A percentile compares a stretch with the other conserved stretches of the same genome.
phyloP scores from a whole-genome alignment of 2,113 vertebrate genomes.

The Fukomys damarensis region DNA sequence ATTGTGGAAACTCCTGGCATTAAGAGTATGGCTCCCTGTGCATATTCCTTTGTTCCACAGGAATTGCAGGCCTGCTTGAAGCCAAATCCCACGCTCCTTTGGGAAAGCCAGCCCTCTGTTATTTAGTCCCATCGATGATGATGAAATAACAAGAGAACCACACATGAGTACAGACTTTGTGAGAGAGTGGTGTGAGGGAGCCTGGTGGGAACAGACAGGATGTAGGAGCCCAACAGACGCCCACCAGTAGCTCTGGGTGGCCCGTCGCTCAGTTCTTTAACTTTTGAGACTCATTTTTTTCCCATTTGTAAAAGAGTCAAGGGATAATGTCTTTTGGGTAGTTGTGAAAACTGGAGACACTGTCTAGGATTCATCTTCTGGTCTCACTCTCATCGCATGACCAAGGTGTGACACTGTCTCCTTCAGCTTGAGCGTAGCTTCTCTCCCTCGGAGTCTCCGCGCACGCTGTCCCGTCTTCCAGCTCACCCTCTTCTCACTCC shows the following conservation, averaged over 20 bases:
- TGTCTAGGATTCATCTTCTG: neutral
- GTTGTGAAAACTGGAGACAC: neutral
- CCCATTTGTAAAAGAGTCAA: neutral
- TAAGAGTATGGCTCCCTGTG: neutral
- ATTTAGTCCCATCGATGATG: neutral
- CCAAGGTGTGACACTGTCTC: neutral
- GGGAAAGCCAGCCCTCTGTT: neutral
- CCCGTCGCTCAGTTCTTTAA: neutral
- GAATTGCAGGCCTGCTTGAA: neutral
- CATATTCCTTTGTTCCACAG: neutral
- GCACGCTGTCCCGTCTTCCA: neutral
- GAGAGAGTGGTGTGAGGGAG: neutral
- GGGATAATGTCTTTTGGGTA: neutral
- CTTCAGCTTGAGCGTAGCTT: neutral
- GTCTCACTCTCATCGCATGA: neutral
- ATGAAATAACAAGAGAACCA: neutral
- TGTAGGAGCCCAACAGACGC: rapidly evolving
- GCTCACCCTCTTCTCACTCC: neutral
- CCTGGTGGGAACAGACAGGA: too few relatives aligned
- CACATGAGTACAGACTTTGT: neutral
- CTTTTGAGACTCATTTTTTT: neutral
- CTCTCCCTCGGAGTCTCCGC: neutral
- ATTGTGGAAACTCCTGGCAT: neutral
- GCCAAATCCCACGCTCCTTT: neutral
- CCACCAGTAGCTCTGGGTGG: rapidly evolving